These are phyloP conservation scores for Hippocampus abdominalis DNA, from an alignment of 2,113 vertebrate species.

Conservation along the genomic window DNA sequence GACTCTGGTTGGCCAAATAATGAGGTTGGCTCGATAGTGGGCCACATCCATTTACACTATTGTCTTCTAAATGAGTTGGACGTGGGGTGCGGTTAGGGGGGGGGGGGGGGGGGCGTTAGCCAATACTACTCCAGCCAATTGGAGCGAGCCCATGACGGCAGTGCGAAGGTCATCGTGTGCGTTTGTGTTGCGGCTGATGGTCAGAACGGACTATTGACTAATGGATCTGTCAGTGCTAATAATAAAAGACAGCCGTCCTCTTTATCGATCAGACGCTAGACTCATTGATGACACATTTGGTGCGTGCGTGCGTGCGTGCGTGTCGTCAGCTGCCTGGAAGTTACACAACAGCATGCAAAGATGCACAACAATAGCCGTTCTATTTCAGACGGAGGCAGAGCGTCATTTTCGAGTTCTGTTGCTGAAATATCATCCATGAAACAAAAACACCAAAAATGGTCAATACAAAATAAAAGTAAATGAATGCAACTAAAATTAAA, in stretches of 20 bases:
- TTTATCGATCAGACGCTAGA: background rate
- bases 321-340: background rate
- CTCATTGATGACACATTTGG: background rate
- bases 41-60: background rate
- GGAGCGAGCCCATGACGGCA: background rate
- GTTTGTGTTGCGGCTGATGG: background rate
- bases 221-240: background rate
- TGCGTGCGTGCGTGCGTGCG: background rate
- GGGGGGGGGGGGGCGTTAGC: background rate
- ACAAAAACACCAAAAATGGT: background rate
- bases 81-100: no score
- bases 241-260: background rate
- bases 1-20: conserved; percentile 26
- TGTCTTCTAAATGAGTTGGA: background rate
- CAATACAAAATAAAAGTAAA: no score
- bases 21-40: background rate
- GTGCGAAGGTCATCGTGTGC: background rate
- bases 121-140: background rate
- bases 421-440: background rate
- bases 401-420: background rate
- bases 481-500: no score
- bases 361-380: background rate
- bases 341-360: background rate
- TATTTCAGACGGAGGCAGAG: background rate
- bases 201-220: background rate